These are phyloP conservation scores for Ladona fulva DNA, from an alignment of 1,140 invertebrate species.

Conservation along the genomic window DNA sequence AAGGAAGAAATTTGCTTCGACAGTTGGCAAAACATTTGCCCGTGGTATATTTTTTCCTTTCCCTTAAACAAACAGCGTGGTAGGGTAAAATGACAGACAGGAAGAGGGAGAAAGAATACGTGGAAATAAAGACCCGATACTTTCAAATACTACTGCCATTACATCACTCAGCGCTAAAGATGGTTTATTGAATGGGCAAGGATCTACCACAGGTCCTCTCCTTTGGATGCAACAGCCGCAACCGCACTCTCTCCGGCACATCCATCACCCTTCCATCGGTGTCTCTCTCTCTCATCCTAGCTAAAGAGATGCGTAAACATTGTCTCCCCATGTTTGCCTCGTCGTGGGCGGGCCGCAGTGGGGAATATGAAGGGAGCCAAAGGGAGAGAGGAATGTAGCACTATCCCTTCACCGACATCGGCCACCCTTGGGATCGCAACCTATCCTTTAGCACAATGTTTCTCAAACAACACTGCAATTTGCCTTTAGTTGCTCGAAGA, in stretches of 20 bases:
- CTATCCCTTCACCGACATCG: too few species aligned
- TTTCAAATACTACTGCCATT: too few species aligned
- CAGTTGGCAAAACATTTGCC: background rate
- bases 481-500: too few species aligned
- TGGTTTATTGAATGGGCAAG: too few species aligned
- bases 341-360: background rate
- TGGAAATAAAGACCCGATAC: too few species aligned
- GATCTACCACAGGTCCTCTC: too few species aligned
- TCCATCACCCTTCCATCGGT: background rate
- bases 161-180: too few species aligned
- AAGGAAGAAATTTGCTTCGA: background rate
- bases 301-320: background rate
- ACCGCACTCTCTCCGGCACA: background rate
- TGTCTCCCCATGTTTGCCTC: background rate
- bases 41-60: too few species aligned
- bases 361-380: background rate
- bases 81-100: background rate
- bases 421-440: too few species aligned
- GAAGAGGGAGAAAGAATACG: background rate
- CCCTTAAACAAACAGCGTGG: too few species aligned
- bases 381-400: background rate
- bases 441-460: too few species aligned
- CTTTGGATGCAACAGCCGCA: background rate
- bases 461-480: too few species aligned
- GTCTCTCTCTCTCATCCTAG: background rate